Conservation (phyloP, 2,113 vertebrate genomes). For the Electrona antarctica region DNA sequence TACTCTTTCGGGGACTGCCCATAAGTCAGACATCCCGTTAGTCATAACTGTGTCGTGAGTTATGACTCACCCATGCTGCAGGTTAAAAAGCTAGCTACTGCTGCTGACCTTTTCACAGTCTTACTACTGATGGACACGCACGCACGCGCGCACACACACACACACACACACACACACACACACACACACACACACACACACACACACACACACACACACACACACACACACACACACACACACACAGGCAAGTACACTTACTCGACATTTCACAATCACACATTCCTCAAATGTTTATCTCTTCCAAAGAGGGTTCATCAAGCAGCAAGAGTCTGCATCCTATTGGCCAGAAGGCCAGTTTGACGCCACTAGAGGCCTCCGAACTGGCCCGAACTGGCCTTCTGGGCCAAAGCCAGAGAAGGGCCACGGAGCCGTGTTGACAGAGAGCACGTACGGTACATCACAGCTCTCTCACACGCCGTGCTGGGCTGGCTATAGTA, state of each 20-base stretch:
- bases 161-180: background rate
- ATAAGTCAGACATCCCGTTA: too few species aligned
- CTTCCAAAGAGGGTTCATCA: constrained; percentile 31
- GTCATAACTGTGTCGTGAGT: too few species aligned
- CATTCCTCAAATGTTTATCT: constrained; percentile 25
- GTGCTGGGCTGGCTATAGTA: background rate
- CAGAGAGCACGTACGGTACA: constrained; percentile 29
- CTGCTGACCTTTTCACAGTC: too few species aligned
- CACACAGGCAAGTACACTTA: background rate
- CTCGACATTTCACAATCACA: too few species aligned
- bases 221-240: constrained; percentile 13
- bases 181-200: constrained; percentile 3
- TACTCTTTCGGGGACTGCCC: too few species aligned
- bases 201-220: constrained; percentile 11
- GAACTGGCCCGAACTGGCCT: constrained; percentile 20
- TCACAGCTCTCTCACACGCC: background rate
- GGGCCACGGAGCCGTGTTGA: constrained; percentile 16
- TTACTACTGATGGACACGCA: background rate
- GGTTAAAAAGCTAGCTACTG: background rate
- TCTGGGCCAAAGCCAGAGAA: constrained; percentile 5
- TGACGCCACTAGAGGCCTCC: constrained; percentile 28
- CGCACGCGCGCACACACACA: background rate
- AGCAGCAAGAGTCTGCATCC: constrained; percentile 18
- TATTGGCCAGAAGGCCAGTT: background rate
- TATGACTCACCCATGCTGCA: too few species aligned